Base-by-base conservation (phyloP, 2,797 vertebrate species). In the Poeciliopsis infans region DNA sequence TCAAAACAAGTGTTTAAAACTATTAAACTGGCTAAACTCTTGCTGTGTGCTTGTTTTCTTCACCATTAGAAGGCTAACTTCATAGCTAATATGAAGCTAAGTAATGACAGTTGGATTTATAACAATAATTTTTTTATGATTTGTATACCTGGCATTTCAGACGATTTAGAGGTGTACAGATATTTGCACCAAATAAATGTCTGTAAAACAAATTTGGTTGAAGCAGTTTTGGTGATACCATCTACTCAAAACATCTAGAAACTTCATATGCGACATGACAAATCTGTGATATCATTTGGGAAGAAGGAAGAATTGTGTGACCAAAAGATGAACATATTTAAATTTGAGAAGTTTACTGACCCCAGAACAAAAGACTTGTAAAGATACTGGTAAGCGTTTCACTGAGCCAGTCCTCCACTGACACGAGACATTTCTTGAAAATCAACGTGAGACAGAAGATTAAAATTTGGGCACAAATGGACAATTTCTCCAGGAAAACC, bases 1-100 rank as follows among this genome's bases (percentile, higher is more conserved):
- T 90, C 91, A 94, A 94, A 46, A 92, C 92, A 93, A 89, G 93
- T 91, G 94, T 98, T 98, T 97, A 97, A 97, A 97, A 97, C 95
- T 96, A 96, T 95, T 96, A 68, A 99, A 95, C 92, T 96, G 95
- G 87, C 95, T 94, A 96, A 96, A 97, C 94, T 83, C 79, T 90
- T 87, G n/a, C 0, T 72, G 77, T 79, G 61, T 85, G 7, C 70
- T 76, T 87, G 41, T 83, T 88, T 79, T 79, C 53, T 86, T 89
- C 8, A 43, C 7, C 2, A n/a, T 13, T 15, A 36, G 4, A 10
- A 77, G 13, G 77, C 61, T 8, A 12, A 7, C 45, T n/a, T 55
- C 25, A 11, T 3, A 53, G 51, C 23, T 53, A 53, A 53, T 25
- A 25, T 53, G 51, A 53, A 10, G 51, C 23, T 25, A 10, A 4